phyloP scores from a whole-genome alignment of 2,113 vertebrate genomes.

The Tor tambroides region DNA sequence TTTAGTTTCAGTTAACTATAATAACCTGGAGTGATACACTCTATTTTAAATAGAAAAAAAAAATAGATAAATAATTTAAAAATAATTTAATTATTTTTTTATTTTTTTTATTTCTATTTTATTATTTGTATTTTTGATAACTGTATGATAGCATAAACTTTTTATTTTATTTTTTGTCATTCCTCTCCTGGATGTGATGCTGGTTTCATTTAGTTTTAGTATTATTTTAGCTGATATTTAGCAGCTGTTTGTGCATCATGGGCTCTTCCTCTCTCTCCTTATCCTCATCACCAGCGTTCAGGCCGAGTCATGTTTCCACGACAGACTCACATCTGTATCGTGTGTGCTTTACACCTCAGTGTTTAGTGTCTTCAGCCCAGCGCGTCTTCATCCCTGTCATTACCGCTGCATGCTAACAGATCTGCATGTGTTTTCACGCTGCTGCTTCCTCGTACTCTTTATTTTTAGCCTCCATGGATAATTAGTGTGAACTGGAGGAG shows the following conservation, averaged over 20 bases:
- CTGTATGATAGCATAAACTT: too few species aligned
- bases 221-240: not conserved
- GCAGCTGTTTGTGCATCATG: not conserved
- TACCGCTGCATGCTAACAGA: slow-evolving; percentile 77
- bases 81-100: too few species aligned
- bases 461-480: slow-evolving; percentile 78
- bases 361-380: not conserved
- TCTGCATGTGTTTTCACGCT: slow-evolving; percentile 76
- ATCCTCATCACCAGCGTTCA: not conserved
- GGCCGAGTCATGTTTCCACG: not conserved
- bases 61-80: too few species aligned
- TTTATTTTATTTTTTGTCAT: not conserved
- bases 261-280: not conserved
- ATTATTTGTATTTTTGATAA: too few species aligned
- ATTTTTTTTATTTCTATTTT: too few species aligned
- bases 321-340: not conserved
- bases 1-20: too few species aligned
- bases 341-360: not conserved
- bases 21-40: not conserved
- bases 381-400: slow-evolving; percentile 72
- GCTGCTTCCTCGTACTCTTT: slow-evolving; percentile 75
- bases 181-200: not conserved
- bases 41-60: not conserved
- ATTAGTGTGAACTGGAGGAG: slow-evolving; percentile 79
- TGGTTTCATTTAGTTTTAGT: not conserved